Evolutionary conservation across 2,888 invertebrate genomes (phyloP).

Genomic region (Lasioglossum villosulum): DNA sequence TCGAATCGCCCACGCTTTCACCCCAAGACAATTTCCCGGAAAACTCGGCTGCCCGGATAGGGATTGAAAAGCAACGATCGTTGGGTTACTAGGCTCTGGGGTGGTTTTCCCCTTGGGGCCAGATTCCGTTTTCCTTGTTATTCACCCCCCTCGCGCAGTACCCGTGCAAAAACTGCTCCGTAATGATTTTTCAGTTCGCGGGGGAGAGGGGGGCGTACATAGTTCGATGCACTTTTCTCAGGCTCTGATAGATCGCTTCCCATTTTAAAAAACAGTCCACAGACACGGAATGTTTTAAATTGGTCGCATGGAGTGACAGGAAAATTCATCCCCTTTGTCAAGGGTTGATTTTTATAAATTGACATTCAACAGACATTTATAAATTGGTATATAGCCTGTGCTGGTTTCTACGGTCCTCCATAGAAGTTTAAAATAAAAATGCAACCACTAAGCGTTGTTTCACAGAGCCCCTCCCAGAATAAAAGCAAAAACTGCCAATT

Average conservation of each 20-base stretch:
- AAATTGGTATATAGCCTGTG: background rate
- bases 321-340: background rate
- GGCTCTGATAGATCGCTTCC: background rate
- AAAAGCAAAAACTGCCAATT: too few species aligned
- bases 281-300: too few species aligned
- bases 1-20: conserved; percentile 45
- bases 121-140: conserved; percentile 45
- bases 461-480: too few species aligned
- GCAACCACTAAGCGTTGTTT: too few species aligned
- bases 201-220: background rate
- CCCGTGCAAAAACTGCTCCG: background rate
- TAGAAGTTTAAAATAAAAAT: too few species aligned
- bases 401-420: background rate
- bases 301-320: background rate
- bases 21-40: conserved; percentile 35
- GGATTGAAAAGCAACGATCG: conserved; percentile 54
- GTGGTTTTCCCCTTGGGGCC: conserved; percentile 1
- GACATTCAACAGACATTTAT: background rate
- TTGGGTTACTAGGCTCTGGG: background rate
- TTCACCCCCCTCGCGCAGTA: conserved; percentile 38
- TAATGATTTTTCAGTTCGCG: background rate
- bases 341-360: background rate
- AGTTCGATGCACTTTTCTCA: background rate
- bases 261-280: background rate
- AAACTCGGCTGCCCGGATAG: conserved; percentile 37